A percentile compares a stretch with the other conserved stretches of the same genome.
phyloP scores from a whole-genome alignment of 1,140 invertebrate genomes.

The Drosophila dunni region DNA sequence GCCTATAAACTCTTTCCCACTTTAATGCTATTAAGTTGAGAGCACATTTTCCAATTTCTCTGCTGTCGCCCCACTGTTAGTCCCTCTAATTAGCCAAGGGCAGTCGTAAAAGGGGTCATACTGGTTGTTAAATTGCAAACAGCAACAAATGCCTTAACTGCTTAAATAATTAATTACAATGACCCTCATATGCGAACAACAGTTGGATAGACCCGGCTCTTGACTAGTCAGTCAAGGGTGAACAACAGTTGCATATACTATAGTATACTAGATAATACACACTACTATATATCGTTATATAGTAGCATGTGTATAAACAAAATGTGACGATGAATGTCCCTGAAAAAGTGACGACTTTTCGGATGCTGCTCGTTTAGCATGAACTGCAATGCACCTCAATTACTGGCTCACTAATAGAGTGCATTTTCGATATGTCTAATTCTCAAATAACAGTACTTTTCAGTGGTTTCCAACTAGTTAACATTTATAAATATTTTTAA shows the following conservation, averaged over 20 bases:
- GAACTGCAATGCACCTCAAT: background rate
- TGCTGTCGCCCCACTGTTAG: constrained; percentile 56
- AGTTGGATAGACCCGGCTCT: constrained; percentile 3
- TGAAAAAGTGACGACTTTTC: constrained; percentile 31
- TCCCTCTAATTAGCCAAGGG: constrained; percentile 68
- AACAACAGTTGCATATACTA: background rate
- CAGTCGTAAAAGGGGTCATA: constrained; percentile 54
- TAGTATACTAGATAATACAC: too few relatives aligned
- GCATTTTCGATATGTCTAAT: constrained; percentile 24
- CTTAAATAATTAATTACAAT: constrained; percentile 73
- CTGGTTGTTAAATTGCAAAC: constrained; percentile 52
- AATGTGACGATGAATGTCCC: constrained; percentile 31
- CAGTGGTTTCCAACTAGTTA: background rate
- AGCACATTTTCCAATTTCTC: background rate
- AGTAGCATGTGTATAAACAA: constrained; percentile 24
- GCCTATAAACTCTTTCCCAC: too few relatives aligned
- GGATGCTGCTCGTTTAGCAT: constrained; percentile 38
- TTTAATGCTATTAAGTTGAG: background rate
- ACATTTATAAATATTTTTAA: background rate
- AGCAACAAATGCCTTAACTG: constrained; percentile 46
- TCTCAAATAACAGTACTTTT: background rate
- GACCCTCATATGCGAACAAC: constrained; percentile 35
- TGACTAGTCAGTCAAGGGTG: constrained; percentile 31
- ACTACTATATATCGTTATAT: background rate
- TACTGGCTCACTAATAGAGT: background rate